Conservation (phyloP, 2,888 invertebrate species). For the Elgonia sp. region DNA sequence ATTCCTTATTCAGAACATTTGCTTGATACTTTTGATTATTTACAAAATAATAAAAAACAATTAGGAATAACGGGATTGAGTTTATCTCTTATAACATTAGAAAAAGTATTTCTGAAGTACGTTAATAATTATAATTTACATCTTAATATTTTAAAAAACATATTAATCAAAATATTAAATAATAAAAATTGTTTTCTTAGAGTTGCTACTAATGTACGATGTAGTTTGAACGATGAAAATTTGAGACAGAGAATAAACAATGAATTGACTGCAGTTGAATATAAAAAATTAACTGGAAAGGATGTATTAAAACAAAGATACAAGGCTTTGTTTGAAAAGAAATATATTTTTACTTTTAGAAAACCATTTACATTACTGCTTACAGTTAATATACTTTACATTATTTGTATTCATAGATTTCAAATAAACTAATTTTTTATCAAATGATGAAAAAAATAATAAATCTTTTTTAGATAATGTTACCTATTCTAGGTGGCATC, state of each 20-base stretch:
- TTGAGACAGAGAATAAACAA: slow-evolving; percentile 17
- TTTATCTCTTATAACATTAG: slow-evolving; percentile 95
- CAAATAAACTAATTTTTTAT: no score
- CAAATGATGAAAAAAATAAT: no score
- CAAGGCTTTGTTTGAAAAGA: slow-evolving; percentile 35
- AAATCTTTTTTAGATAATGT: slow-evolving; percentile 2
- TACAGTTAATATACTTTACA: slow-evolving; percentile 13
- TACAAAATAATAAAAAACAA: slow-evolving; percentile 89
- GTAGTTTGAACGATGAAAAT: slow-evolving; percentile 40
- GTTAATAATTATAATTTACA: no score
- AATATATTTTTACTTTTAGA: slow-evolving; percentile 8
- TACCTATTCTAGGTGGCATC: slow-evolving; percentile 21
- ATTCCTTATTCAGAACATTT: slow-evolving; percentile 88
- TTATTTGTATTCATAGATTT: not conserved
- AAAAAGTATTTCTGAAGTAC: slow-evolving; percentile 96
- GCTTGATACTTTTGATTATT: slow-evolving; percentile 88
- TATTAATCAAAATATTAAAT: no score
- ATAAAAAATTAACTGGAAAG: slow-evolving; percentile 18
- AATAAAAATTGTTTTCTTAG: slow-evolving; percentile 14
- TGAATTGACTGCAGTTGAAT: not conserved
- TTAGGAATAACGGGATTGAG: slow-evolving; percentile 93
- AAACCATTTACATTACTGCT: slow-evolving; percentile 8
- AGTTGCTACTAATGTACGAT: slow-evolving; percentile 27
- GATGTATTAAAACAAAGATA: slow-evolving; percentile 11
- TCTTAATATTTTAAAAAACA: no score